Base-by-base conservation (phyloP, 1,140 invertebrate species). In the Drosophila nasuta region DNA sequence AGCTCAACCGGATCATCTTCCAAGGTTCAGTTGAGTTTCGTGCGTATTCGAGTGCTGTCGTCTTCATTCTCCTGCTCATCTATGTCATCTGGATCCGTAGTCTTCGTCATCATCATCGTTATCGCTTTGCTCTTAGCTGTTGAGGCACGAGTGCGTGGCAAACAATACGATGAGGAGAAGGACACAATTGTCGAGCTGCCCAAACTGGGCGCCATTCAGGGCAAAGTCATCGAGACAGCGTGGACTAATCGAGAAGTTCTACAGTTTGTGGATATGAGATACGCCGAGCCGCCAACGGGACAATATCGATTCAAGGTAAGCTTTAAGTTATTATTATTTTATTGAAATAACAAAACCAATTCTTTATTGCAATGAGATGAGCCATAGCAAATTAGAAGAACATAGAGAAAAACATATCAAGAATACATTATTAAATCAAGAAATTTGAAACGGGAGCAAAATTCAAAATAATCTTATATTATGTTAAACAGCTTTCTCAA, bases 191-290 rank as follows among this genome's bases (percentile, higher is more conserved):
- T 93, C 0, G 77, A 80, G 25, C 38, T 93, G 45, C 85, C 92
- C 10, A 90, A 81, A 1, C 56, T 93, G 52, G 92, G 92, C 33
- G 52, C 73, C 5, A 81, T 93, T 11, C 81, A 88, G 75, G 92
- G 92, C 7, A 89, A 81, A 41, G 77, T 81, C 45, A 33, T 82
- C 2, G 78, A 88, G 48, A 92, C 92, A 0, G 79, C 92, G 5
- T 93, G 92, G 92, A 87, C 81, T 0, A 67, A 88, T 6, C 79
- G 91, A 0, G 79, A 91, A 52, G 85, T 93, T 45, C 33, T 91
- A 33, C 88, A 93, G 64, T 93, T 93, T 75, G 82, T 92, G 5
- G 85, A 91, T 78, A 69, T 93, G 1, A 66, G 80, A 83, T 93
- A 92, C 59, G 92, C 86, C 3, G 85, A 92, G 33, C 79, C 92